phyloP scores from a whole-genome alignment of 30 jellyfish, hydroid and myxozoan species.

The Mastigias papua region DNA sequence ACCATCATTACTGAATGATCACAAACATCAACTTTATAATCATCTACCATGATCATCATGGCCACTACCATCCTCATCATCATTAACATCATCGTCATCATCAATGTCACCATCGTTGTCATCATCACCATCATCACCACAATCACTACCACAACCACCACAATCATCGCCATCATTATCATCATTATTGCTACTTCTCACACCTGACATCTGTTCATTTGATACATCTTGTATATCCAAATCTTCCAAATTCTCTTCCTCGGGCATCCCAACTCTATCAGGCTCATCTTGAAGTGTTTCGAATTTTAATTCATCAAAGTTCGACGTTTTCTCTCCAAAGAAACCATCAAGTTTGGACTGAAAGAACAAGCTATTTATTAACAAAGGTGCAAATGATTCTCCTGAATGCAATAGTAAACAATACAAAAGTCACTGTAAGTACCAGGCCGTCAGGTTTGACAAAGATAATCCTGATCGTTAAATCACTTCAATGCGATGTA shows the following conservation, averaged over 20 bases:
- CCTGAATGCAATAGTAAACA: neutral
- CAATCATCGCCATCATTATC: constrained; percentile 35
- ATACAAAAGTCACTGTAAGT: no score
- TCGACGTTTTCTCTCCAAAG: constrained; percentile 40
- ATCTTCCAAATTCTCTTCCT: constrained; percentile 17
- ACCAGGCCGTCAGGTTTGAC: no score
- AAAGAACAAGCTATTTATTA: neutral
- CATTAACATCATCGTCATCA: no score
- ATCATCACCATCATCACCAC: constrained; percentile 24
- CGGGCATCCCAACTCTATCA: constrained; percentile 2
- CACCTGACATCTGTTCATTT: neutral
- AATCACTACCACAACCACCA: no score
- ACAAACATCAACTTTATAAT: no score
- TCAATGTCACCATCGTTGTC: no score
- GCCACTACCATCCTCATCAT: no score
- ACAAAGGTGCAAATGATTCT: neutral
- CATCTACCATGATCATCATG: no score
- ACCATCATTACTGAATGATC: no score
- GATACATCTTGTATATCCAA: neutral
- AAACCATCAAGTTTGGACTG: constrained; percentile 63
- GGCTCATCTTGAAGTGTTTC: constrained; percentile 62
- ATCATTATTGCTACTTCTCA: neutral
- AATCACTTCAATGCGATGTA: no score
- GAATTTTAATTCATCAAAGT: constrained; percentile 63
- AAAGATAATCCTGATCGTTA: no score